Conservation (phyloP, 2,113 vertebrate species). For the Microtus richardsoni region DNA sequence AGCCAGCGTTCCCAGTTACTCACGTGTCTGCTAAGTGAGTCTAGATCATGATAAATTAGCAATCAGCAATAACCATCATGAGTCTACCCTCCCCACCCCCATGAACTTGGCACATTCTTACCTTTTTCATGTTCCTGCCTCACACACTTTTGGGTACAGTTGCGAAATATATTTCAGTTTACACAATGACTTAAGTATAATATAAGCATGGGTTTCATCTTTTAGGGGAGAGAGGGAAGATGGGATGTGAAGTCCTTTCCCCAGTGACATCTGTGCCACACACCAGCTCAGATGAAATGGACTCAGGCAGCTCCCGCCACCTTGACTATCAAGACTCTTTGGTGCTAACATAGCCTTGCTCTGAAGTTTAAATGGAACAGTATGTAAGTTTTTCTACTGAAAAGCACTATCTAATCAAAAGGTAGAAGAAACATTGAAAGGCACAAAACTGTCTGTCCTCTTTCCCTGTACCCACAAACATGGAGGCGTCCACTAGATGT, state of each 20-base stretch:
- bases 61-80: too few species aligned
- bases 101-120: too few species aligned
- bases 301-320: not conserved
- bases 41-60: too few species aligned
- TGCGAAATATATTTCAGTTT: slow-evolving; percentile 9
- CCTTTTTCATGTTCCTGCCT: not conserved
- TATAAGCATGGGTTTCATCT: not conserved
- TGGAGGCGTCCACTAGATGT: not conserved
- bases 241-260: not conserved
- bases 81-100: too few species aligned
- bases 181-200: not conserved
- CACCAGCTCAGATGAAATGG: not conserved
- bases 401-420: not conserved
- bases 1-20: too few species aligned
- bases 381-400: not conserved
- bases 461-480: not conserved
- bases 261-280: not conserved
- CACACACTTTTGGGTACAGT: not conserved
- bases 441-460: not conserved
- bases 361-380: not conserved
- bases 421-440: not conserved
- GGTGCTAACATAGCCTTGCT: not conserved
- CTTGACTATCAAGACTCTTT: not conserved
- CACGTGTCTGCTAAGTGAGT: too few species aligned
- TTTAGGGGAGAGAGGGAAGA: not conserved